A percentile compares a stretch with the other conserved stretches of the same genome.
Evolutionary conservation across 2,888 invertebrate species (phyloP).

Genomic region (Brachycybe producta): DNA sequence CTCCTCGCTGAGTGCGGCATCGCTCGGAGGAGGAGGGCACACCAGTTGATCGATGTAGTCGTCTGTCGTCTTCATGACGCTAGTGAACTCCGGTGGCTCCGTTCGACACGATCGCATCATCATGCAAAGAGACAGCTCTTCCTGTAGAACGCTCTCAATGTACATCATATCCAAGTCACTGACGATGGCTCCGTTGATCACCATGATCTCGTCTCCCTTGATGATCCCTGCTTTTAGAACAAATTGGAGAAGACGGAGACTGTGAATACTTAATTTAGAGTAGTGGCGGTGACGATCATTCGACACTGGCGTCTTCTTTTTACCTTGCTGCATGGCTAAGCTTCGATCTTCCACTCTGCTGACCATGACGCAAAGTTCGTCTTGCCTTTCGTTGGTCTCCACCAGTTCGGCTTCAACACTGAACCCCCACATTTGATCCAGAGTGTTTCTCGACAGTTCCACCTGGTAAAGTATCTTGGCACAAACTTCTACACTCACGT

Average conservation of each 20-base stretch:
- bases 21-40: conserved; percentile 93
- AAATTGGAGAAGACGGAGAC: no score
- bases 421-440: conserved; percentile 96
- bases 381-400: conserved; percentile 88
- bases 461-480: conserved; percentile 94
- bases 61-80: conserved; percentile 62
- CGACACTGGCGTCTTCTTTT: conserved; percentile 6
- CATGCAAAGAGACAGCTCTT: conserved; percentile 85
- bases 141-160: conserved; percentile 89
- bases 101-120: conserved; percentile 87
- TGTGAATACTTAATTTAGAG: no score
- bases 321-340: conserved; percentile 92
- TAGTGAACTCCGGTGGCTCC: conserved; percentile 40
- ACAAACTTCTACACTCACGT: conserved; percentile 90
- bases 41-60: conserved; percentile 90
- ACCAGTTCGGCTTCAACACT: conserved; percentile 94
- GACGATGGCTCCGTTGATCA: conserved; percentile 95
- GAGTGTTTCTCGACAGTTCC: conserved; percentile 72
- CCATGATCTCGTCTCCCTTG: conserved; percentile 96
- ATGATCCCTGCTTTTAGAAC: conserved; percentile 67
- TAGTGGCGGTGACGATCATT: no score
- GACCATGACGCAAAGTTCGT: conserved; percentile 93
- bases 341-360: conserved; percentile 91
- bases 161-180: conserved; percentile 99
- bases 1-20: conserved; percentile 77